A percentile compares a stretch with the other conserved stretches of the same genome.
Conservation (phyloP, 2,113 vertebrate species). For the Paratilapia polleni region DNA sequence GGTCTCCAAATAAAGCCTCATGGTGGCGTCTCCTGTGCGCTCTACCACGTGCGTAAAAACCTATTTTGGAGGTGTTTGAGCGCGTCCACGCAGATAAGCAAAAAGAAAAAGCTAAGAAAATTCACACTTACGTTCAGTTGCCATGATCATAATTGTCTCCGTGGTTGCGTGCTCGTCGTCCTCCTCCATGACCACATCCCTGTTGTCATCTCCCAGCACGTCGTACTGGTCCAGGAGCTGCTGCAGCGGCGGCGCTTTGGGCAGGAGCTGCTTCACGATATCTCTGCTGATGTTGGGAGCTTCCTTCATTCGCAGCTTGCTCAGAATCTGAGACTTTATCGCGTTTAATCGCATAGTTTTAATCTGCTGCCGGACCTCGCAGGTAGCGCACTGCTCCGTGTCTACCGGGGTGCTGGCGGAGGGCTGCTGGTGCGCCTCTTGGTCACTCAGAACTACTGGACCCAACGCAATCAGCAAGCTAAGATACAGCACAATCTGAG, state of each 20-base stretch:
- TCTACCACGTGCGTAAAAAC: constrained; percentile 46
- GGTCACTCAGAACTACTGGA: constrained; percentile 85
- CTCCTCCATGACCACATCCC: constrained; percentile 88
- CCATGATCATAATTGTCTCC: constrained; percentile 96
- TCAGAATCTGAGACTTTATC: constrained; percentile 98
- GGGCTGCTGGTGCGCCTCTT: constrained; percentile 80
- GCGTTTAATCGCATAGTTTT: constrained; percentile 94
- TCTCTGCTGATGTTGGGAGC: constrained; percentile 98
- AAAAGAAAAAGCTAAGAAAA: background rate
- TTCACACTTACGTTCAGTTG: constrained; percentile 89
- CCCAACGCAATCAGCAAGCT: constrained; percentile 85
- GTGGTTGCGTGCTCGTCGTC: constrained; percentile 96
- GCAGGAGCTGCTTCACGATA: constrained; percentile 92
- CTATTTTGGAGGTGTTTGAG: background rate
- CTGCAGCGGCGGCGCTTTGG: constrained; percentile 95
- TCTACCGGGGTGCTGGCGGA: constrained; percentile 82
- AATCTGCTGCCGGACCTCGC: constrained; percentile 93
- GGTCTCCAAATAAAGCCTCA: background rate
- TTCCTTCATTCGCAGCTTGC: constrained; percentile 96
- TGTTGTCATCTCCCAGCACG: constrained; percentile 94
- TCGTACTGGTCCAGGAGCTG: constrained; percentile 98
- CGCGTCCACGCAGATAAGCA: background rate
- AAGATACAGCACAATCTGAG: constrained; percentile 82
- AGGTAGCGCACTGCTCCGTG: constrained; percentile 90
- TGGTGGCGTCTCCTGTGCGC: background rate